Conservation (phyloP, 2,888 invertebrate species). For the Xylota sylvarum region DNA sequence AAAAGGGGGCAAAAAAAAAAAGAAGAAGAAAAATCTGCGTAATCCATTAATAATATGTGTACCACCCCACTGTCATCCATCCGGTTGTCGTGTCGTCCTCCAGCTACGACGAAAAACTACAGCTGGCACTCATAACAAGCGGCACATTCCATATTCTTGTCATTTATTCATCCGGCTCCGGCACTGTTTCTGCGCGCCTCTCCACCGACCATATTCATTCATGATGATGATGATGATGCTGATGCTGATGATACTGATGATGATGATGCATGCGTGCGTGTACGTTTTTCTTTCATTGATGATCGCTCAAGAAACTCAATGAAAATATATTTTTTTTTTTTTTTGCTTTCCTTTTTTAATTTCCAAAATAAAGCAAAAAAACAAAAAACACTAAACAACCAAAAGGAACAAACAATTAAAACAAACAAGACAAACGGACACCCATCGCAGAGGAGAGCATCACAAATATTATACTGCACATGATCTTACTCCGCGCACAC, state of each 20-base stretch:
- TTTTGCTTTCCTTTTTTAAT: background rate
- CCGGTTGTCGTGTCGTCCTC: conserved; percentile 35
- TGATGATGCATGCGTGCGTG: background rate
- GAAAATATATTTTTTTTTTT: conserved; percentile 13
- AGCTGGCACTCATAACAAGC: conserved; percentile 57
- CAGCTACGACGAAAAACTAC: conserved; percentile 28
- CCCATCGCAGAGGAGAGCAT: background rate
- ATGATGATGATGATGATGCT: conserved; percentile 19
- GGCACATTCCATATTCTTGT: conserved; percentile 49
- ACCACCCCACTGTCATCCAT: conserved; percentile 22
- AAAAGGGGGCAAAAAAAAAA: background rate
- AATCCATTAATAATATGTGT: conserved; percentile 24
- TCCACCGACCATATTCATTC: conserved; percentile 18
- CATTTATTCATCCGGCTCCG: conserved; percentile 47
- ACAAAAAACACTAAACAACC: background rate
- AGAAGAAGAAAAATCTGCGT: background rate
- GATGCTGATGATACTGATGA: background rate
- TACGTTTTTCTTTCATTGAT: conserved; percentile 55
- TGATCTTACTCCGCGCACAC: background rate
- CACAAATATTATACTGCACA: background rate
- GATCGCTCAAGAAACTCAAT: conserved; percentile 52
- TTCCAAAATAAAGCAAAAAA: conserved; percentile 2
- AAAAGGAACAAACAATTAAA: conserved; percentile 34
- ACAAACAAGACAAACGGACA: conserved; percentile 30
- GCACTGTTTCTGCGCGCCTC: background rate